Conservation (phyloP, 2,113 vertebrate genomes). For the Danionella cerebrum region DNA sequence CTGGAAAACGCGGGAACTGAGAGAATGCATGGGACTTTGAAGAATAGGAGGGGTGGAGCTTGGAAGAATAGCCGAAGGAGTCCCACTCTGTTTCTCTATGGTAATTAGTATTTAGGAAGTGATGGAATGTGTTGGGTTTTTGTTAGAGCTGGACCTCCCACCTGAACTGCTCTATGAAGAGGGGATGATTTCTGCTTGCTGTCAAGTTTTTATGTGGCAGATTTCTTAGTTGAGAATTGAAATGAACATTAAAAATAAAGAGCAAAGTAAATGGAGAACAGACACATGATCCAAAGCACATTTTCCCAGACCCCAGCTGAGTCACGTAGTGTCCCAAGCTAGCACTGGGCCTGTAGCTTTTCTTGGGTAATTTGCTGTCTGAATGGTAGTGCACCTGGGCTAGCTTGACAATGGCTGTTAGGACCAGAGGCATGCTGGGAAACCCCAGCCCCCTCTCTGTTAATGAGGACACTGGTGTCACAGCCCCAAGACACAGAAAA, state of each 20-base stretch:
- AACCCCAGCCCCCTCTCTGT: conserved; percentile 47
- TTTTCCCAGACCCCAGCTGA: conserved; percentile 31
- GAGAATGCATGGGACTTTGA: background rate
- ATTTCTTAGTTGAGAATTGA: too few species aligned
- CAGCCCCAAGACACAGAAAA: conserved; percentile 50
- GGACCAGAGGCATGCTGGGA: conserved; percentile 46
- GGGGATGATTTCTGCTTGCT: conserved; percentile 24
- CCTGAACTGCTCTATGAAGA: conserved; percentile 48
- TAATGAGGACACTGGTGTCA: conserved; percentile 59
- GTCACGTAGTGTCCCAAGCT: background rate
- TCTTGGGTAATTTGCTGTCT: conserved; percentile 34
- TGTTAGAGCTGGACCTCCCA: conserved; percentile 58
- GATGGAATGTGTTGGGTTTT: conserved; percentile 64
- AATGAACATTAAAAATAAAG: conserved; percentile 3
- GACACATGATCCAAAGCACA: background rate
- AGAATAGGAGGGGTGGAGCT: conserved; percentile 24
- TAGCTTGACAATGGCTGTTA: conserved; percentile 52
- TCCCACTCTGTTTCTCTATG: conserved; percentile 51
- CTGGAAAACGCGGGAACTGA: conserved; percentile 25
- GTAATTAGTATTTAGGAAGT: conserved; percentile 68
- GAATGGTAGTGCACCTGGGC: conserved; percentile 65
- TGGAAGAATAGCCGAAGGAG: conserved; percentile 42
- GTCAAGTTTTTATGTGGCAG: too few species aligned
- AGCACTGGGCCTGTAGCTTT: conserved; percentile 13
- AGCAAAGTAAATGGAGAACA: background rate